Evolutionary conservation across 1,140 invertebrate species (phyloP), one percentile per base, ranked within the genome.

Genomic region (Cotesia glomerata): DNA sequence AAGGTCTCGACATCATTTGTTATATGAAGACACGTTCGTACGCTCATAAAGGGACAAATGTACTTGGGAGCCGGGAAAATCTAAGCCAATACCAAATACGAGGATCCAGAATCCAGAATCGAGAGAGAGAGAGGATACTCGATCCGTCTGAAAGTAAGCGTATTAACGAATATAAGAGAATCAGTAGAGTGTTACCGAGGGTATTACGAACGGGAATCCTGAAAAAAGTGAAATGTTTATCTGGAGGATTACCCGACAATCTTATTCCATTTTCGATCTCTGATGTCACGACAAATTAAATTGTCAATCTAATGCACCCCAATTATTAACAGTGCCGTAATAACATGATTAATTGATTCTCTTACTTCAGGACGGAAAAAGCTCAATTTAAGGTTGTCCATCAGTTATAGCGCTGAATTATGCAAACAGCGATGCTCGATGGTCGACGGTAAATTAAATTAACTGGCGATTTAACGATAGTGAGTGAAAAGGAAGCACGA

Each of bases 1-100:
- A 83, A 77, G 79, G 59, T 74, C 45, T 74, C 16, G 69, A 59
- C 75, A 84, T 83, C 83, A 84, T 84, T 84, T 84, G 81, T 84
- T 82, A 84, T 71, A 45, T 45, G 39, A 45, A 11, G 39, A 45
- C 39, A 45, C 39, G 39, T 45, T 26, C 26, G 3, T 26, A 26
- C 26, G 26, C 26, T 26, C 26, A 45, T 45, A 11, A 5, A 45
- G 39, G 39, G 39, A 7, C 39, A 7, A 45, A 45, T 45, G 11
- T 45, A 45, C 3, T 45, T 45, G 39, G 62, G 54, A 36, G 32
- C 56, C 26, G 63, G 49, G 35, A 34, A 67, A 49, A 71, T 79
- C 77, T 79, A 77, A 74, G 73, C 76, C 83, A 84, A 84, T 83
- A 77, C 81, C 79, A 45, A 45, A 26, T 26, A 26, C 26, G 26